Evolutionary conservation across 2,113 vertebrate species (phyloP), one percentile per base, ranked within the genome.

Genomic region (Ciconia boyciana): DNA sequence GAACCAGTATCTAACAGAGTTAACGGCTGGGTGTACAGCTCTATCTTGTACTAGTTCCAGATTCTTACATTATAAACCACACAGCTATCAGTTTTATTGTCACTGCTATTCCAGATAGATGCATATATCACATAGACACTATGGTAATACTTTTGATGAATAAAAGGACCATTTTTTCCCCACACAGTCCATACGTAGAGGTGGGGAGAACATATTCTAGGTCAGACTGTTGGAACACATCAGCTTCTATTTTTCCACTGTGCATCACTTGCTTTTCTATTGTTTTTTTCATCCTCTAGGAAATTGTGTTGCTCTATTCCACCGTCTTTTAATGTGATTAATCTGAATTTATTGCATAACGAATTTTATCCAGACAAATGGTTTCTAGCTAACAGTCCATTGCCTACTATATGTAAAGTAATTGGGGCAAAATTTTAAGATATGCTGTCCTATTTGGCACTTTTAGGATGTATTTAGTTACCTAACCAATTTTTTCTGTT

Each of bases 21-120:
- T 87, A 85, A 36, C 1, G 14, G 36, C 48, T 90, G 80, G 44
- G 44, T 91, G 16, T 80, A 70, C 25, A 83, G 62, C 22, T 93
- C 70, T 83, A 6, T 70, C 75, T 93, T 91, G 54, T 87, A 62
- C 66, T 76, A 28, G 55, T 91, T 97, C 93, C 93, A 94, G 84
- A 43, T 58, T 95, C 74, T 87, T 95, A 79, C n/a, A n/a, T 84
- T 89, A 79, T 82, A 85, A 94, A 94, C 74, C 91, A 87, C 60
- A 77, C 18, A 70, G 77, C 49, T 93, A 87, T 82, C 80, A 69
- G 31, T 71, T 91, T 92, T 87, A 52, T n/a, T 87, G 86, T 75
- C 72, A 44, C 31, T 82, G 13, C 5, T 2, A 49, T 52, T 87
- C 77, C 66, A 90, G 44, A 92, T 31, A 72, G 36, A 72, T 74